Evolutionary conservation across 1,140 invertebrate genomes (phyloP), one percentile per base, ranked within the genome.

Genomic region (Pygmarrhopalites habei): DNA sequence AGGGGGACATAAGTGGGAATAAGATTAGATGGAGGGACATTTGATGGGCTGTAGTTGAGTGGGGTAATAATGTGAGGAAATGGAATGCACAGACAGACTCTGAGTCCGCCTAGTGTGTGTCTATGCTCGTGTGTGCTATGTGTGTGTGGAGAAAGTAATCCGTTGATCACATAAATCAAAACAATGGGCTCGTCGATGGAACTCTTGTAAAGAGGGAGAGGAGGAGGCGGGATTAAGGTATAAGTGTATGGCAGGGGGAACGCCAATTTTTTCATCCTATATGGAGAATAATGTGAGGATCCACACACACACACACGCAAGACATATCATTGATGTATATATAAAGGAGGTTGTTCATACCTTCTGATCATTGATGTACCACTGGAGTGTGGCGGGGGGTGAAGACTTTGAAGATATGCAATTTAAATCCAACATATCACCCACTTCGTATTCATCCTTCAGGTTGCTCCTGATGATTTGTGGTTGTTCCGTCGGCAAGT

Each of bases 381-480:
- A 90, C 72, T 83, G 83, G 30, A 90, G 79, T 57, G 82, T 78
- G 12, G 88, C 86, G 28, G 85, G 82, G 25, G 88, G 88, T 75
- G 85, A 85, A 52, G 88, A 89, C 73, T 84, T 86, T 35, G 84
- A 85, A 25, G 88, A 90, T 21, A 87, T 90, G 74, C 89, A 92
- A 76, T 90, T 92, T 62, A 91, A 77, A 73, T 85, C 85, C 66
- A 92, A 81, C 60, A 83, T 82, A 73, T 91, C 88, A 30, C 88
- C 89, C 71, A 83, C 84, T 75, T 87, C 83, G 73, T 89, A 86
- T 57, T 68, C 66, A 74, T 88, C 83, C 74, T 83, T 80, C 73
- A 87, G 82, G 68, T 87, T 85, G 2, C 88, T 88, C n/a, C n/a
- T n/a, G 28, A 82, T 85, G 77, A 92, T 91, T 73, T 81, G 81